phyloP scores from a whole-genome alignment of 2,888 invertebrate species.

The Sesia bembeciformis region DNA sequence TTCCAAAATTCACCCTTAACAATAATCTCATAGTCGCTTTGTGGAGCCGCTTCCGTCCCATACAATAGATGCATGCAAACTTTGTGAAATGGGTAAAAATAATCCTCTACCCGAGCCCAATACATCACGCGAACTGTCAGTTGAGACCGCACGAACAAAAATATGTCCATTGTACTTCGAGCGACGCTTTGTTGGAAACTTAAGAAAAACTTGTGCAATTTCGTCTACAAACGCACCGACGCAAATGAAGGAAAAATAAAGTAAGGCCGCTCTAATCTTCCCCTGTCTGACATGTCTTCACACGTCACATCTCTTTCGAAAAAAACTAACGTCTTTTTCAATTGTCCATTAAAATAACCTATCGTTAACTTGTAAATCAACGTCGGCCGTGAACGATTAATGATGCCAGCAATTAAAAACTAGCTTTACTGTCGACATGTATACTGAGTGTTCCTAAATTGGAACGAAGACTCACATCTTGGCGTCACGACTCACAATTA shows the following conservation, averaged over 20 bases:
- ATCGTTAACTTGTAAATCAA: constrained; percentile 36
- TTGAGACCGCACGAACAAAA: constrained; percentile 70
- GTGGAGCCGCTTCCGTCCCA: constrained; percentile 62
- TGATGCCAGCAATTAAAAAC: constrained; percentile 48
- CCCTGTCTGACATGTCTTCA: constrained; percentile 26
- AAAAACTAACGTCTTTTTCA: constrained; percentile 4
- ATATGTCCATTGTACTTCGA: constrained; percentile 60
- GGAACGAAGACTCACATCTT: constrained; percentile 34
- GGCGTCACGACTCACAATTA: constrained; percentile 55
- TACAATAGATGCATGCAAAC: constrained; percentile 71
- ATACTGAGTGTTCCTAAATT: constrained; percentile 44
- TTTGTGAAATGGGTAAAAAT: constrained; percentile 72
- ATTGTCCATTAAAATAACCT: constrained; percentile 15
- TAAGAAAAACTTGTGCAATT: constrained; percentile 69
- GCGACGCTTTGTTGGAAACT: constrained; percentile 59
- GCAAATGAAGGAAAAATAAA: constrained; percentile 23
- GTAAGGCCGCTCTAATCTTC: constrained; percentile 16
- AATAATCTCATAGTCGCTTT: constrained; percentile 61
- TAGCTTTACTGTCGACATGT: constrained; percentile 40
- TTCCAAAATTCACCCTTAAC: constrained; percentile 40
- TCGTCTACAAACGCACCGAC: constrained; percentile 50
- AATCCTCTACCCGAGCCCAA: constrained; percentile 64
- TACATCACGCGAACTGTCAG: constrained; percentile 72
- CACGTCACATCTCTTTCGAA: constrained; percentile 12
- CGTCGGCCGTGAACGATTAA: constrained; percentile 30